These are phyloP conservation scores for Hyaena hyaena DNA, from an alignment of 2,113 vertebrate genomes.

Conservation along the genomic window DNA sequence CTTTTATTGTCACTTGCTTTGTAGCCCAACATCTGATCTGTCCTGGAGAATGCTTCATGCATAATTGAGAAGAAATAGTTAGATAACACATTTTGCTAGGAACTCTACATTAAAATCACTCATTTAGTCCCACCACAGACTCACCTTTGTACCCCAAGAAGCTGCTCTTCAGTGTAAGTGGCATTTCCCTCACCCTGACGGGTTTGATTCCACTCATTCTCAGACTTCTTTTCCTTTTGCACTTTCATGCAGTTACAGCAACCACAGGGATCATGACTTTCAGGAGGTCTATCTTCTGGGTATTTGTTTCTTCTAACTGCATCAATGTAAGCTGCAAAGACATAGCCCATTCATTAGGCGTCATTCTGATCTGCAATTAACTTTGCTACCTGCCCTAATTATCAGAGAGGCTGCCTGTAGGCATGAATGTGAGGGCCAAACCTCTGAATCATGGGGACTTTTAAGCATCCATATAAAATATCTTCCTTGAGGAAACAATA, in stretches of 20 bases:
- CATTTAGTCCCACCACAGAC: background rate
- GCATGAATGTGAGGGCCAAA: background rate
- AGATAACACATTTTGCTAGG: background rate
- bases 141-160: conserved; percentile 94
- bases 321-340: conserved; percentile 90
- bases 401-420: background rate
- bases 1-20: conserved; percentile 49
- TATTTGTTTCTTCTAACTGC: conserved; percentile 90
- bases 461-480: conserved; percentile 45
- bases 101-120: background rate
- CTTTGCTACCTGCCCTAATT: conserved; percentile 6
- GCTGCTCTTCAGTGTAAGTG: conserved; percentile 93
- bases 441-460: background rate
- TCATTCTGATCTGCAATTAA: conserved; percentile 22
- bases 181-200: conserved; percentile 82
- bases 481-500: conserved; percentile 33
- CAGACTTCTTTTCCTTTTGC: conserved; percentile 84
- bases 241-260: conserved; percentile 76
- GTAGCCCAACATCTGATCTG: background rate
- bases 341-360: conserved; percentile 39
- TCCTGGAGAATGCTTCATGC: background rate
- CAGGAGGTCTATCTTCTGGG: conserved; percentile 80
- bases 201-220: conserved; percentile 82
- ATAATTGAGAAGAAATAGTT: background rate
- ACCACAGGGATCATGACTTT: conserved; percentile 85